Conservation (phyloP, 2,797 vertebrate genomes). For the Lacerta viridis region DNA sequence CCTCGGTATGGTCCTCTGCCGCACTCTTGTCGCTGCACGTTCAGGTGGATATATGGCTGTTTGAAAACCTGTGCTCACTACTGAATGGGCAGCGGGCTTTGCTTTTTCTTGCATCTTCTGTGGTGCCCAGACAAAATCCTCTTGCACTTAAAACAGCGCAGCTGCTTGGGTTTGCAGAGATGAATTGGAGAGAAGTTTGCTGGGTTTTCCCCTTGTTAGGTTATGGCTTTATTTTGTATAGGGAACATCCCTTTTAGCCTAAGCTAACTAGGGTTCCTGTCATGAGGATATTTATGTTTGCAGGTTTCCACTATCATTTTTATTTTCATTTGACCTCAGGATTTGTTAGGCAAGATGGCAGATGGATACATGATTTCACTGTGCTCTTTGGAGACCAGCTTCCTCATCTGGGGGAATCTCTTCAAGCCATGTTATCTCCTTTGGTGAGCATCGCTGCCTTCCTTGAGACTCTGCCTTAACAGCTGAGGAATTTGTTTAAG, state of each 20-base stretch:
- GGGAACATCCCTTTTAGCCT: slow-evolving; percentile 30
- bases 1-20: slow-evolving; percentile 35
- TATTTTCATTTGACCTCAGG: slow-evolving; percentile 8
- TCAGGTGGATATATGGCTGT: slow-evolving; percentile 35
- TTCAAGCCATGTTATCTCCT: slow-evolving; percentile 42
- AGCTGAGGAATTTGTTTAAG: slow-evolving; percentile 45
- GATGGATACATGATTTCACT: slow-evolving; percentile 45
- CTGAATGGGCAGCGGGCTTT: slow-evolving; percentile 54
- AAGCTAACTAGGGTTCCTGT: slow-evolving; percentile 39
- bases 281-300: slow-evolving; percentile 54
- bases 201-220: background rate
- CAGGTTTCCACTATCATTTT: slow-evolving; percentile 26
- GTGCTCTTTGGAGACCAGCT: slow-evolving; percentile 21
- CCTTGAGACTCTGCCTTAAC: slow-evolving; percentile 40
- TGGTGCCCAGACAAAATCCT: slow-evolving; percentile 38
- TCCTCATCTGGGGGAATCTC: slow-evolving; percentile 42
- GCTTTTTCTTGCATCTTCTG: slow-evolving; percentile 16
- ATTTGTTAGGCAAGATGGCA: slow-evolving; percentile 67
- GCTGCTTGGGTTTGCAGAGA: background rate
- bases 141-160: slow-evolving; percentile 37
- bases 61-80: slow-evolving; percentile 33
- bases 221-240: slow-evolving; percentile 22
- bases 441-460: slow-evolving; percentile 36
- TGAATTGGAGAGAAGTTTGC: background rate
- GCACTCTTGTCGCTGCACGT: slow-evolving; percentile 17